A percentile compares a stretch with the other conserved stretches of the same genome.
phyloP scores from a whole-genome alignment of 2,888 invertebrate species.

The Aricia artaxerxes region DNA sequence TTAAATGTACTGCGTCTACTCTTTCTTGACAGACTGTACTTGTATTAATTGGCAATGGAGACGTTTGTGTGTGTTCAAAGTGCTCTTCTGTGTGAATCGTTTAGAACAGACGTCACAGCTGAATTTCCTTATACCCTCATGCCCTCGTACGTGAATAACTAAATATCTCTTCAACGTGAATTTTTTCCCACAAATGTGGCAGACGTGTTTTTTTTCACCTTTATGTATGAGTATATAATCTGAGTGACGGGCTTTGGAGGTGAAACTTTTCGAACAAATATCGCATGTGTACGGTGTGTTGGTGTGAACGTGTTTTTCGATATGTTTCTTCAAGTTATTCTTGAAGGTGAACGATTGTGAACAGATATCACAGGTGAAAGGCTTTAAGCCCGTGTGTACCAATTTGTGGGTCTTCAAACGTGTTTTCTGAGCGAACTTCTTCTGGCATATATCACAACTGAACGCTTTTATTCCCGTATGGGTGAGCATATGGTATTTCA shows the following conservation, averaged over 20 bases:
- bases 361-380: background rate
- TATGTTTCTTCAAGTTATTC: background rate
- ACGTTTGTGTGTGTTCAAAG: background rate
- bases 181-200: background rate
- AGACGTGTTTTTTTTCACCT: background rate
- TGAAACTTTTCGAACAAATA: background rate
- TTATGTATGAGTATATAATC: background rate
- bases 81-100: background rate
- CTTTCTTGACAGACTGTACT: too few species aligned
- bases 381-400: background rate
- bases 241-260: background rate
- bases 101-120: background rate
- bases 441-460: background rate
- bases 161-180: too few species aligned
- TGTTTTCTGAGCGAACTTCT: background rate
- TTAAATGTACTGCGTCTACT: too few species aligned
- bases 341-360: background rate
- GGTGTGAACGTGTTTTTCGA: background rate
- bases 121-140: too few species aligned
- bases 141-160: too few species aligned
- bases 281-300: background rate
- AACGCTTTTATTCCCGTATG: background rate
- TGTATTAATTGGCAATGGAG: too few species aligned
- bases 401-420: background rate
- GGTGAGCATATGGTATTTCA: background rate